Evolutionary conservation across 2,888 invertebrate species (phyloP).

Genomic region (Deilephila elpenor): DNA sequence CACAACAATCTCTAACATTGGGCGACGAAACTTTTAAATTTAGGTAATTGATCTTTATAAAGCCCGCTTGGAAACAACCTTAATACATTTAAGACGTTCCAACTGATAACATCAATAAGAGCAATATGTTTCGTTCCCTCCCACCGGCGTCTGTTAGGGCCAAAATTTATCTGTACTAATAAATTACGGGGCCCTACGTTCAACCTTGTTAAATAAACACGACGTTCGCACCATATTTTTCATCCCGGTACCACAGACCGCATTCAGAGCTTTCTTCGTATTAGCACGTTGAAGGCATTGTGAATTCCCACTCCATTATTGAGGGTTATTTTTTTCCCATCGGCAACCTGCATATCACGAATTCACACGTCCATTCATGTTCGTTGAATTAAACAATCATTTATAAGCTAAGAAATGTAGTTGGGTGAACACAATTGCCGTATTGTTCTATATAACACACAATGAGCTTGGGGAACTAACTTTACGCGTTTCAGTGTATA

Average conservation of each 20-base stretch:
- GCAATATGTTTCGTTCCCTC: slow-evolving; percentile 58
- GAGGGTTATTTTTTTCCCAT: neutral
- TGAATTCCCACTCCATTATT: slow-evolving; percentile 7
- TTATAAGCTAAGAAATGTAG: slow-evolving; percentile 17
- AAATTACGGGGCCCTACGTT: slow-evolving; percentile 64
- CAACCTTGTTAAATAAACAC: slow-evolving; percentile 74
- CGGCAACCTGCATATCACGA: neutral
- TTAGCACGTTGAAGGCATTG: slow-evolving; percentile 8
- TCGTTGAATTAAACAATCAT: neutral
- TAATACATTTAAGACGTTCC: slow-evolving; percentile 44
- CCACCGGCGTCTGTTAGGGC: slow-evolving; percentile 58
- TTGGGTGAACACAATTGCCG: slow-evolving; percentile 14
- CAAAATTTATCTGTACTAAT: slow-evolving; percentile 75
- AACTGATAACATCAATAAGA: slow-evolving; percentile 63
- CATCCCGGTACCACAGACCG: slow-evolving; percentile 53
- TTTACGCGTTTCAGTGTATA: slow-evolving; percentile 22
- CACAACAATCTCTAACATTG: slow-evolving; percentile 4
- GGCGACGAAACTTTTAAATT: slow-evolving; percentile 15
- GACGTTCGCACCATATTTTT: slow-evolving; percentile 75
- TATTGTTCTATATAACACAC: slow-evolving; percentile 11
- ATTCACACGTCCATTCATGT: slow-evolving; percentile 1
- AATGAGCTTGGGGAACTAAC: slow-evolving; percentile 20
- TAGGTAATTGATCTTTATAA: slow-evolving; percentile 29
- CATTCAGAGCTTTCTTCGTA: slow-evolving; percentile 19
- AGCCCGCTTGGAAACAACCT: slow-evolving; percentile 20